phyloP scores from a whole-genome alignment of 2,888 invertebrate species.

The Vesta saturnalis region DNA sequence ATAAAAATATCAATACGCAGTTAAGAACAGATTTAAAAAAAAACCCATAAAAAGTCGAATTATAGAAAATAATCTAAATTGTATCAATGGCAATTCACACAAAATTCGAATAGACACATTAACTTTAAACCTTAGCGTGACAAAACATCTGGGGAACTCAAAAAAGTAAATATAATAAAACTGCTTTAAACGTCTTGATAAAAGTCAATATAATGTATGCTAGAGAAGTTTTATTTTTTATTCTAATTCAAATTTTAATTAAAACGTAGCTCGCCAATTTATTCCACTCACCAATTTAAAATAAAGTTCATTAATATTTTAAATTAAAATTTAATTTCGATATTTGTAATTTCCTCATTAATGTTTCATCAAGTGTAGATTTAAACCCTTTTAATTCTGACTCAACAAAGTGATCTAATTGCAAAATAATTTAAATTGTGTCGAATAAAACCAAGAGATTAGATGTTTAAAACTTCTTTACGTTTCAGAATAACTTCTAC shows the following conservation, averaged over 20 bases:
- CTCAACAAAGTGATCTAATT: neutral
- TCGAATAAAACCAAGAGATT: neutral
- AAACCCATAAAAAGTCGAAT: no score
- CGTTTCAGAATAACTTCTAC: no score
- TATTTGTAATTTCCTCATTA: neutral
- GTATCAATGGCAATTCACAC: no score
- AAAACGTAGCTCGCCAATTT: neutral
- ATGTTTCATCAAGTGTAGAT: neutral
- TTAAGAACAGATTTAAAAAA: no score
- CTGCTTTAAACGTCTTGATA: neutral
- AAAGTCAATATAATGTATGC: neutral
- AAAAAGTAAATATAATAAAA: neutral
- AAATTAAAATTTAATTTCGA: slow-evolving; percentile 1
- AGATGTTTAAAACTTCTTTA: neutral
- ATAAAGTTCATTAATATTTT: neutral
- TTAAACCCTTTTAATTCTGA: neutral
- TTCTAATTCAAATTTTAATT: neutral
- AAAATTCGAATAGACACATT: no score
- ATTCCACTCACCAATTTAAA: neutral
- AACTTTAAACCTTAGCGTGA: neutral
- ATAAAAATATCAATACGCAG: no score
- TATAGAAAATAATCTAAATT: no score
- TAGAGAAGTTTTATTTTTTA: neutral
- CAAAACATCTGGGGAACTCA: neutral
- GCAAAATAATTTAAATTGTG: neutral